phyloP scores from a whole-genome alignment of 2,797 vertebrate species.

The Crypturellus tataupa region DNA sequence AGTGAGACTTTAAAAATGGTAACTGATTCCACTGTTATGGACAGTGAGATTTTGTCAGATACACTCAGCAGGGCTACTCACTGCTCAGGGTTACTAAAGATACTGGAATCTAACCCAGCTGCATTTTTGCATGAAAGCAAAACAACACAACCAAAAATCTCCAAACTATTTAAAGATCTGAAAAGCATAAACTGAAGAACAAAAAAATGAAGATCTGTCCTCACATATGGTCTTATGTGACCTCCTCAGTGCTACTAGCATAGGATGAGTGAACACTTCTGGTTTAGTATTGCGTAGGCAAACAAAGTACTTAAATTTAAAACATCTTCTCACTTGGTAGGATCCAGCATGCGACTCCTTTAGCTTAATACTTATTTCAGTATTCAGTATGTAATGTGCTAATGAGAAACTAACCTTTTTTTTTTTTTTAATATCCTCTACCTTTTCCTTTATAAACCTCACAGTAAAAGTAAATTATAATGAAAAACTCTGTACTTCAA shows the following conservation, averaged over 20 bases:
- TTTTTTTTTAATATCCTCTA: neutral
- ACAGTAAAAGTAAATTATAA: neutral
- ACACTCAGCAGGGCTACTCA: neutral
- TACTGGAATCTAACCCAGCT: neutral
- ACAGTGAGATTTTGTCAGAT: neutral
- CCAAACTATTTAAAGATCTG: too few relatives aligned
- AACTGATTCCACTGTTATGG: neutral
- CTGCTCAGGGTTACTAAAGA: neutral
- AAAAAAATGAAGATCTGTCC: neutral
- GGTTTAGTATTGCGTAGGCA: neutral
- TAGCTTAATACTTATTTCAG: neutral
- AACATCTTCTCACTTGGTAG: neutral
- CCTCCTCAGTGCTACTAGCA: neutral
- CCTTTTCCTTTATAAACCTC: neutral
- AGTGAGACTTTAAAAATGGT: too few relatives aligned
- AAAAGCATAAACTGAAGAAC: neutral
- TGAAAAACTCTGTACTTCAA: constrained; percentile 2
- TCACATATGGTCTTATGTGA: neutral
- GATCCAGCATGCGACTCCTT: neutral
- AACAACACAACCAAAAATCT: neutral
- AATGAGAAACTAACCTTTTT: neutral
- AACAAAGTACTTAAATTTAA: neutral
- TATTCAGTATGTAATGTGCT: neutral
- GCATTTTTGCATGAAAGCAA: neutral
- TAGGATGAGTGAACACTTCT: neutral